Conservation (phyloP, 2,113 vertebrate genomes). For the Tetraodon nigroviridis region DNA sequence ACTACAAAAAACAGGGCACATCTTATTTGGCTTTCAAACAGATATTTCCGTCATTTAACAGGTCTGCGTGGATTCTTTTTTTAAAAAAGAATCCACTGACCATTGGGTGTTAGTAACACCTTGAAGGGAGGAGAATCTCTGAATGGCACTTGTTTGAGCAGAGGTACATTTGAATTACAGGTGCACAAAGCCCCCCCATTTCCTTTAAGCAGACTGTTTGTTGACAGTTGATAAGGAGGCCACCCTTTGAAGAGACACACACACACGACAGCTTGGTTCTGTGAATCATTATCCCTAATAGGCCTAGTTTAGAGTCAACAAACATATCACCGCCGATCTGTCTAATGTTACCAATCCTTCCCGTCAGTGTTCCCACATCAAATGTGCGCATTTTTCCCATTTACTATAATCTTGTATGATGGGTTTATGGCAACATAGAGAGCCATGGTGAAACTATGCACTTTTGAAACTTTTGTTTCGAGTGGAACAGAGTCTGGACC, state of each 20-base stretch:
- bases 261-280: slow-evolving; percentile 50
- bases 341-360: slow-evolving; percentile 18
- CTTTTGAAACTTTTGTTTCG: too few relatives aligned
- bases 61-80: slow-evolving; percentile 1
- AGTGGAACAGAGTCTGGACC: too few relatives aligned
- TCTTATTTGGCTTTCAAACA: too few relatives aligned
- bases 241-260: slow-evolving; percentile 43
- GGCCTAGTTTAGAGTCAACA: slow-evolving; percentile 65
- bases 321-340: slow-evolving; percentile 46
- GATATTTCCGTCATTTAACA: neutral
- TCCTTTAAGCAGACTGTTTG: slow-evolving; percentile 51
- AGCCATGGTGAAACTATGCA: too few relatives aligned
- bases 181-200: slow-evolving; percentile 55
- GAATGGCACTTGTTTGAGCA: slow-evolving; percentile 43
- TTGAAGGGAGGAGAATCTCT: neutral
- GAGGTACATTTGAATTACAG: slow-evolving; percentile 64
- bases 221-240: slow-evolving; percentile 64
- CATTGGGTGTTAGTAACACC: slow-evolving; percentile 1
- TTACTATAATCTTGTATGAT: neutral
- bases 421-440: too few relatives aligned
- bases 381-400: slow-evolving; percentile 21
- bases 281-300: slow-evolving; percentile 70
- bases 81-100: slow-evolving; percentile 19
- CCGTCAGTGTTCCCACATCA: slow-evolving; percentile 29
- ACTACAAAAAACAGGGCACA: neutral